Evolutionary conservation across 2,888 invertebrate species (phyloP), one percentile per base, ranked within the genome.

Genomic region (Toxonevra muliebris): DNA sequence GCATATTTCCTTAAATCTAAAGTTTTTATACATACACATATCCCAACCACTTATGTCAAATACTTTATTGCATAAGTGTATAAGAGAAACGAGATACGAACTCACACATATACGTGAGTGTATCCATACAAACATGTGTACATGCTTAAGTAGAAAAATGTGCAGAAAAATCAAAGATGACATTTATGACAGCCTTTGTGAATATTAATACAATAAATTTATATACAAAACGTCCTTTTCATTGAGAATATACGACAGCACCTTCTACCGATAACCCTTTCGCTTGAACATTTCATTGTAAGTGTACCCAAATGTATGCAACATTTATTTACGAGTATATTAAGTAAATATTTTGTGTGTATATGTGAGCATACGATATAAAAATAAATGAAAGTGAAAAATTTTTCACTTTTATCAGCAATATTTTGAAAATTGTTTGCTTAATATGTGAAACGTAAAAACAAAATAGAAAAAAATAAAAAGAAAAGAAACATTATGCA

Each of bases 181-280:
- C 43, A 58, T 8, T 65, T 59, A 30, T 59, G 65, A 65, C 42
- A 17, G 59, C 15, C 59, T 50, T 41, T 15, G 13, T 20, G 41
- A 30, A 50, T 65, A 65, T 65, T 52, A 65, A 65, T 52, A 50
- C 58, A 52, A 65, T 65, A 65, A 65, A 65, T 65, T 58, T 53
- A 43, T 50, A 58, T 52, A 65, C 58, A 65, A 57, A 30, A 30
- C 30, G 30, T 7, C 30, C 30, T 30, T 30, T 30, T 30, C 30
- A 30, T 30, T 2, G 30, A 30, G 30, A 30, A 30, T 30, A 4
- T 30, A 30, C 30, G 3, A 7, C 30, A 30, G 30, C 30, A 7
- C 10, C 48, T n/a, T n/a, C n/a, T n/a, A 48, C 48, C 48, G 48
- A 5, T 48, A 48, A 48, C 48, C 48, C 48, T 48, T 48, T 48